Evolutionary conservation across 2,888 invertebrate species (phyloP).

Genomic region (Stenichneumon culpator): DNA sequence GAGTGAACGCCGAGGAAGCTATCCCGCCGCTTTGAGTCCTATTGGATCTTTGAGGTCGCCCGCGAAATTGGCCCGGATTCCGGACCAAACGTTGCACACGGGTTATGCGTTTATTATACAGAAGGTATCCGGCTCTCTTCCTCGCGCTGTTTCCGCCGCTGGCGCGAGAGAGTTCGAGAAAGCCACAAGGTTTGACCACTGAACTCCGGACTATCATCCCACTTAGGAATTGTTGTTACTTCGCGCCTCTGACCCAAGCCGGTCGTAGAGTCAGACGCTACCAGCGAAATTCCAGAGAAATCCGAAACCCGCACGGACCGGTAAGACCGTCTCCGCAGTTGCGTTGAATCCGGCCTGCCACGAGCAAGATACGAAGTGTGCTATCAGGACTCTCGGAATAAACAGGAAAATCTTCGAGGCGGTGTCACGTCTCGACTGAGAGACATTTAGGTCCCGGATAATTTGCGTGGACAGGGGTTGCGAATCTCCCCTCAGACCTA

Average conservation of each 20-base stretch:
- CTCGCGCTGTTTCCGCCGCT: background rate
- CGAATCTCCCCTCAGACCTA: constrained; percentile 74
- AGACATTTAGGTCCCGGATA: background rate
- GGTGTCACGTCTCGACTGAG: background rate
- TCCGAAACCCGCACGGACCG: background rate
- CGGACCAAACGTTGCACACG: constrained; percentile 54
- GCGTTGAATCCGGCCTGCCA: background rate
- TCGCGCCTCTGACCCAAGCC: background rate
- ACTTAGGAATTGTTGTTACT: constrained; percentile 38
- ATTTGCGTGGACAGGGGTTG: constrained; percentile 5
- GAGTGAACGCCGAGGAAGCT: background rate
- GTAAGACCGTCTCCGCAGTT: background rate
- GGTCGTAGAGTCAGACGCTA: background rate
- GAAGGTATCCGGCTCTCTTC: constrained; percentile 1
- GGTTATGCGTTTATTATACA: constrained; percentile 76
- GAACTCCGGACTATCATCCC: constrained; percentile 28
- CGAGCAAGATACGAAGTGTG: background rate
- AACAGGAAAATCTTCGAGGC: background rate
- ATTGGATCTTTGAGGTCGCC: constrained; percentile 43
- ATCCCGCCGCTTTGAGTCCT: constrained; percentile 12
- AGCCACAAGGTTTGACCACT: constrained; percentile 31
- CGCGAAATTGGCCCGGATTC: constrained; percentile 69
- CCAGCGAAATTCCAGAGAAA: constrained; percentile 30
- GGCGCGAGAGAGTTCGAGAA: constrained; percentile 24
- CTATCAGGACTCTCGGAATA: background rate